These are phyloP conservation scores for Urocitellus parryii DNA, from an alignment of 2,113 vertebrate genomes.

Conservation along the genomic window DNA sequence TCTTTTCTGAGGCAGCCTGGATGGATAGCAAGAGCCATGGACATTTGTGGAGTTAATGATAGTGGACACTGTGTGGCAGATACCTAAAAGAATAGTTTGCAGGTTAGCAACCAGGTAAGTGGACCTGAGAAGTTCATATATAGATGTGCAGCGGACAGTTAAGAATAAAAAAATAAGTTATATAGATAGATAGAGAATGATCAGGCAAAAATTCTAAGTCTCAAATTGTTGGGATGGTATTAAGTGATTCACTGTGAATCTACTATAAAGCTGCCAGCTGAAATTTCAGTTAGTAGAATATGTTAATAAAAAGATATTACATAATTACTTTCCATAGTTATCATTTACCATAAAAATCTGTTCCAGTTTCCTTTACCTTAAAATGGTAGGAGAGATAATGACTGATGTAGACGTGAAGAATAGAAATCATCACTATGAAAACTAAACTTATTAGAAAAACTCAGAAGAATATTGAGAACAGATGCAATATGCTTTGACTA, in stretches of 20 bases:
- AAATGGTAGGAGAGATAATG: slow-evolving; percentile 1
- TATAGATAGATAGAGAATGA: not conserved
- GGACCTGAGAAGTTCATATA: not conserved
- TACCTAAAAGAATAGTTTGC: not conserved
- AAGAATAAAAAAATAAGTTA: not conserved
- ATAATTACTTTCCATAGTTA: not conserved
- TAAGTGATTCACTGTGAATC: not conserved
- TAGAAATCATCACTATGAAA: not conserved
- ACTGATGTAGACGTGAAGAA: not conserved
- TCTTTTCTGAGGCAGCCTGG: not conserved
- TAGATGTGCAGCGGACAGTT: not conserved
- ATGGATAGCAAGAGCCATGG: not conserved
- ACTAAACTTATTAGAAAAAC: not conserved
- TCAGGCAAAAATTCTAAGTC: not conserved
- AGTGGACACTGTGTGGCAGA: not conserved
- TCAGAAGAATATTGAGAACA: not conserved
- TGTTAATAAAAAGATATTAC: not conserved
- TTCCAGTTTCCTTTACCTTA: not conserved
- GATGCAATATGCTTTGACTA: not conserved
- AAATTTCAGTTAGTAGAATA: not conserved
- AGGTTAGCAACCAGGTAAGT: not conserved
- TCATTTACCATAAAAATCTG: not conserved
- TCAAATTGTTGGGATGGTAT: not conserved
- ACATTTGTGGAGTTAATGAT: not conserved
- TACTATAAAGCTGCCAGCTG: not conserved